A percentile compares a stretch with the other conserved stretches of the same genome.
Evolutionary conservation across 2,888 invertebrate species (phyloP).

Genomic region (Drosophila borborema): DNA sequence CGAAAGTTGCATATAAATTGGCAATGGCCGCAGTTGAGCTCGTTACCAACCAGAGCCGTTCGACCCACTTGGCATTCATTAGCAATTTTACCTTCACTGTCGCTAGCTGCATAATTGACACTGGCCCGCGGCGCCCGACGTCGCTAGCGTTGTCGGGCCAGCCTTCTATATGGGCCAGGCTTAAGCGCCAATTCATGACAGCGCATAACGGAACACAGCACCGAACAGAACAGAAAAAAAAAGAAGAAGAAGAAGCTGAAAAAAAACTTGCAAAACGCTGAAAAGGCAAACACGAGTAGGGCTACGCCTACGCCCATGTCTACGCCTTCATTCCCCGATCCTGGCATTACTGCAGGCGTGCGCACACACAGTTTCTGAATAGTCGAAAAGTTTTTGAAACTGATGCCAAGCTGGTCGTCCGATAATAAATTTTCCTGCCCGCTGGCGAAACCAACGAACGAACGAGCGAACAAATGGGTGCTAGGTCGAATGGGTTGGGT

Average conservation of each 20-base stretch:
- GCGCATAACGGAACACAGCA: constrained; percentile 86
- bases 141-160: constrained; percentile 32
- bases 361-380: constrained; percentile 54
- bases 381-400: constrained; percentile 77
- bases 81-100: constrained; percentile 73
- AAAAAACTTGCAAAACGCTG: constrained; percentile 7
- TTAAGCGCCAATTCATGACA: constrained; percentile 65
- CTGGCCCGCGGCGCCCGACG: constrained; percentile 53
- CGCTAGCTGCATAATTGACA: constrained; percentile 76
- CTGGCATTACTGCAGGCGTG: constrained; percentile 32
- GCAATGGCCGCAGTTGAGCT: constrained; percentile 57
- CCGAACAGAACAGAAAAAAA: background rate
- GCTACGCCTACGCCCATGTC: constrained; percentile 20
- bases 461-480: background rate
- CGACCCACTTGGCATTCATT: constrained; percentile 76
- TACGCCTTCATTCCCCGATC: constrained; percentile 28
- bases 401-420: constrained; percentile 74
- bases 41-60: constrained; percentile 20
- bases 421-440: constrained; percentile 78
- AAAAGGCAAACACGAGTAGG: constrained; percentile 19
- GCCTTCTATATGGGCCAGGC: constrained; percentile 41
- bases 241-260: constrained; percentile 1
- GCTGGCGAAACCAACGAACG: constrained; percentile 23
- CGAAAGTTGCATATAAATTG: constrained; percentile 74
- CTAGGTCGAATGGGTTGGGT: constrained; percentile 5